Conservation (phyloP, 2,113 vertebrate species). For the Malurus cyaneus region DNA sequence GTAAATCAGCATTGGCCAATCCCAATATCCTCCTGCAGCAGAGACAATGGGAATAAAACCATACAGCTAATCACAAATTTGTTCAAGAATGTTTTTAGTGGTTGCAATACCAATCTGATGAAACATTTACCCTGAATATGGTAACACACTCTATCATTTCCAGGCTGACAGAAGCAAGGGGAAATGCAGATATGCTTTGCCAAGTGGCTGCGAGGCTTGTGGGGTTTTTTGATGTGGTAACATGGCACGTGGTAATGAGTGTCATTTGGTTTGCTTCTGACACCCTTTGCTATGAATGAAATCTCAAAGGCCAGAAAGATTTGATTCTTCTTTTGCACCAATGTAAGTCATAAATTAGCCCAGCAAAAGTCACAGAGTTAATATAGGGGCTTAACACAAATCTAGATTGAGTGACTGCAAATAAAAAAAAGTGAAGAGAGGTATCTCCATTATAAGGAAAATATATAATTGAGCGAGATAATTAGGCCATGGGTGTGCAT, state of each 20-base stretch:
- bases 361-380: neutral
- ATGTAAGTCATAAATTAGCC: neutral
- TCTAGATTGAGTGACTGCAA: neutral
- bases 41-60: neutral
- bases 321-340: neutral
- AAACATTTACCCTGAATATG: neutral
- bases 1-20: neutral
- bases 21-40: neutral
- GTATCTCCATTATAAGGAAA: neutral
- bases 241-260: neutral
- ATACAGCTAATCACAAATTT: neutral
- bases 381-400: neutral
- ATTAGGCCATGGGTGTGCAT: neutral
- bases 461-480: neutral
- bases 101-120: constrained; percentile 9
- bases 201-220: neutral
- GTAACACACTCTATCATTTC: neutral
- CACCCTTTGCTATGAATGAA: neutral
- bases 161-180: neutral
- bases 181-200: neutral
- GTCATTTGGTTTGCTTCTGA: neutral
- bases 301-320: neutral
- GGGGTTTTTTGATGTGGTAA: constrained; percentile 12
- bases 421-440: neutral
- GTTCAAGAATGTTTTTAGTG: neutral